A percentile compares a stretch with the other conserved stretches of the same genome.
Evolutionary conservation across 1,140 invertebrate genomes (phyloP).

Genomic region (Drosophila pallidifrons): DNA sequence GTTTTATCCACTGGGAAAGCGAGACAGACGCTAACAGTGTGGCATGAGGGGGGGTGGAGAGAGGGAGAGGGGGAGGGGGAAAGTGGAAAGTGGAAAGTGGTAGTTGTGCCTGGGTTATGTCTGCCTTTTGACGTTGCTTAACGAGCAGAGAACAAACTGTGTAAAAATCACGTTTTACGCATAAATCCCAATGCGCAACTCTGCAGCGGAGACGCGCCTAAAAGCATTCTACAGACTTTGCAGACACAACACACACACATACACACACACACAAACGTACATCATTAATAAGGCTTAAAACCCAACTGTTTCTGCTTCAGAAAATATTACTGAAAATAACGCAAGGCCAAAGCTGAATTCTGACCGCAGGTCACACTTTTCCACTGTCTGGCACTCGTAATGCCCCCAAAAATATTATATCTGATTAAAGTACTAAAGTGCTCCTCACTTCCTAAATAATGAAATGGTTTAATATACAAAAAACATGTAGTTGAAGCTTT

Average conservation of each 20-base stretch:
- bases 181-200: slow-evolving; percentile 45
- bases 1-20: slow-evolving; percentile 8
- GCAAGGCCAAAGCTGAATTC: not conserved
- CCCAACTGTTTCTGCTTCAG: not conserved
- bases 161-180: slow-evolving; percentile 50
- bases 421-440: not conserved
- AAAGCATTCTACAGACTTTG: slow-evolving; percentile 26
- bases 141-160: slow-evolving; percentile 26
- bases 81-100: not conserved
- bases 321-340: slow-evolving; percentile 6
- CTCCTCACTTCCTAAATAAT: not conserved
- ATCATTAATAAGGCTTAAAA: slow-evolving; percentile 25
- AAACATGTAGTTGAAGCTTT: slow-evolving; percentile 14
- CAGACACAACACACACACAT: slow-evolving; percentile 18
- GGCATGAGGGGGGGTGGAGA: too few relatives aligned
- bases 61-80: not conserved
- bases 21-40: not conserved
- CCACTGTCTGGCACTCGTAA: slow-evolving; percentile 18
- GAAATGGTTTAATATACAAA: slow-evolving; percentile 22
- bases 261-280: not conserved
- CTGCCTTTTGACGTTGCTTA: slow-evolving; percentile 12
- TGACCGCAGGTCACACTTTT: slow-evolving; percentile 6
- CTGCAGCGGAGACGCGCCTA: slow-evolving; percentile 26
- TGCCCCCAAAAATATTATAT: slow-evolving; percentile 21
- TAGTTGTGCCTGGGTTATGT: slow-evolving; percentile 14